phyloP scores from a whole-genome alignment of 2,888 invertebrate species.

The Elmis aenea region DNA sequence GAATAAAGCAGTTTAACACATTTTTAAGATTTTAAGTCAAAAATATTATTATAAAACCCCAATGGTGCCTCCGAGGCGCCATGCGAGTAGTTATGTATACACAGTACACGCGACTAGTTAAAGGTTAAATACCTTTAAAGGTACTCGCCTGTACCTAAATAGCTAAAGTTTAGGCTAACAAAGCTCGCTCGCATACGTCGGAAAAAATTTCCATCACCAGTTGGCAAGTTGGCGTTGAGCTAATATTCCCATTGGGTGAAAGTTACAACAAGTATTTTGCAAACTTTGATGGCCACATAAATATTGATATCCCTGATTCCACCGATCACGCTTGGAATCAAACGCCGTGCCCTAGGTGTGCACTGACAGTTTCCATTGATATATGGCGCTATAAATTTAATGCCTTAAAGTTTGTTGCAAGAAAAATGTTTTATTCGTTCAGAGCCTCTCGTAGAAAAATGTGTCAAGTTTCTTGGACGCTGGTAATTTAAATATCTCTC shows the following conservation, averaged over 20 bases:
- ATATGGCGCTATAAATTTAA: constrained; percentile 27
- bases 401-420: constrained; percentile 22
- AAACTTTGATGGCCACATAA: constrained; percentile 31
- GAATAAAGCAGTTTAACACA: too few species aligned
- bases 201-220: constrained; percentile 18
- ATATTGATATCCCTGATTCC: constrained; percentile 29
- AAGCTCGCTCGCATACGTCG: constrained; percentile 6
- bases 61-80: too few species aligned
- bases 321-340: constrained; percentile 25
- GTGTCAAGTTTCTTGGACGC: too few species aligned
- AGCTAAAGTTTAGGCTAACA: constrained; percentile 14
- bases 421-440: constrained; percentile 22
- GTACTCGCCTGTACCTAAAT: constrained; percentile 11
- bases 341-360: constrained; percentile 22
- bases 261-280: constrained; percentile 27
- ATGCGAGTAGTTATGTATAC: too few species aligned
- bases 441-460: too few species aligned
- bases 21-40: too few species aligned
- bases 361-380: constrained; percentile 27
- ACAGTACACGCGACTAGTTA: too few species aligned
- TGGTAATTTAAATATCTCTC: too few species aligned
- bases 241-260: constrained; percentile 20
- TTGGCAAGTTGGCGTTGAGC: constrained; percentile 17
- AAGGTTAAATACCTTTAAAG: too few species aligned
- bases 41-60: too few species aligned